Conservation (phyloP, 2,797 vertebrate genomes). For the Morelia viridis region DNA sequence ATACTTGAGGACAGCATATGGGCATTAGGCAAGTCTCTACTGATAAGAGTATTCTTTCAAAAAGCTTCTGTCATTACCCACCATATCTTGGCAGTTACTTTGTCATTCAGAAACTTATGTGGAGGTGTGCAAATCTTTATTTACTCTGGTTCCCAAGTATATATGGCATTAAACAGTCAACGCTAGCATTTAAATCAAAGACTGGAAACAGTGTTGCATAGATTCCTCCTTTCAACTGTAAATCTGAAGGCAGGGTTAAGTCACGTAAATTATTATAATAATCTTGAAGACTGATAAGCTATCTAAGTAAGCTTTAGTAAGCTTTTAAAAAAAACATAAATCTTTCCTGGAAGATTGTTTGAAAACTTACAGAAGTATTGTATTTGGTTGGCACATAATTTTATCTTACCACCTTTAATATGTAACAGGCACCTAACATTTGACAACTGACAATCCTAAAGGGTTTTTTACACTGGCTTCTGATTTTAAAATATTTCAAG, state of each 20-base stretch:
- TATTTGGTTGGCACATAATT: neutral
- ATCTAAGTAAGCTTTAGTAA: neutral
- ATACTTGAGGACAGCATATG: neutral
- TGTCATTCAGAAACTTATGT: neutral
- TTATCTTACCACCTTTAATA: neutral
- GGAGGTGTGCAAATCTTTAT: neutral
- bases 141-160: neutral
- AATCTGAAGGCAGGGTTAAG: neutral
- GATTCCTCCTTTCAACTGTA: neutral
- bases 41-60: neutral
- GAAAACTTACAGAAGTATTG: neutral
- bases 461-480: too few relatives aligned
- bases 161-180: neutral
- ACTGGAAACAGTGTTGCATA: neutral
- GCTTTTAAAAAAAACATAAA: neutral
- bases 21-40: neutral
- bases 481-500: too few relatives aligned
- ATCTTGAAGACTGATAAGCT: neutral
- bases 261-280: neutral
- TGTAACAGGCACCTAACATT: too few relatives aligned
- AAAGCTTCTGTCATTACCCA: neutral
- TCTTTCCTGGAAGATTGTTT: neutral
- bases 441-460: too few relatives aligned
- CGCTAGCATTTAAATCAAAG: too few relatives aligned
- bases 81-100: neutral